Evolutionary conservation across 2,113 vertebrate genomes (phyloP).

Genomic region (Rhineura floridana): DNA sequence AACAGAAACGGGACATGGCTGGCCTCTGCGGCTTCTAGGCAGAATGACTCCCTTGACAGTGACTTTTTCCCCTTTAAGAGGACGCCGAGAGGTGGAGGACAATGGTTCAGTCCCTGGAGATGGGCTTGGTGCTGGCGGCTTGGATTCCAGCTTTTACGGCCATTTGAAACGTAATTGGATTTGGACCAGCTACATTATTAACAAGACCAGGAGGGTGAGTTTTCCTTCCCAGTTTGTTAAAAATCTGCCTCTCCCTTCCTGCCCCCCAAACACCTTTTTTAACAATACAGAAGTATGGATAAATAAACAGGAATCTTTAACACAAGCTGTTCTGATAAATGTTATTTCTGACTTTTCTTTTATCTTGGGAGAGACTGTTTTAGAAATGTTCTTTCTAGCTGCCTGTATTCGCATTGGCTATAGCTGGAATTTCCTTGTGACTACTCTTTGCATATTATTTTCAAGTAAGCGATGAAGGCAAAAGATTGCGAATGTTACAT

Average conservation of each 20-base stretch:
- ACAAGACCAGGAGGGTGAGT: constrained; percentile 77
- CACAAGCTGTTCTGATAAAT: background rate
- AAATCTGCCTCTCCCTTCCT: background rate
- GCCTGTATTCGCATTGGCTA: background rate
- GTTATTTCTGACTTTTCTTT: background rate
- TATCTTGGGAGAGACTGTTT: too few relatives aligned
- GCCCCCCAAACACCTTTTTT: background rate
- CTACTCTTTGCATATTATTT: too few relatives aligned
- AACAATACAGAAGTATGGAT: background rate
- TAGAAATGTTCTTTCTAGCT: background rate
- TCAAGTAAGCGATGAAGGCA: background rate
- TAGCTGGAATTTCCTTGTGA: too few relatives aligned
- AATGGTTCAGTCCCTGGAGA: constrained; percentile 89
- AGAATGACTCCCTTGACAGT: background rate
- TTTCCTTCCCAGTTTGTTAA: background rate
- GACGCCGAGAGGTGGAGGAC: constrained; percentile 83
- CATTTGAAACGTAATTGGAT: constrained; percentile 97
- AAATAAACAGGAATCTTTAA: background rate
- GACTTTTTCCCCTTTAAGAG: constrained; percentile 67
- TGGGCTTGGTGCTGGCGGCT: constrained; percentile 88
- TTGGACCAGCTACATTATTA: constrained; percentile 92
- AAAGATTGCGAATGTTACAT: background rate
- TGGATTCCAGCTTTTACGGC: constrained; percentile 91
- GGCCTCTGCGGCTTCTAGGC: background rate
- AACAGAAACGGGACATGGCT: background rate